Evolutionary conservation across 2,113 vertebrate genomes (phyloP).

Genomic region (Pontoporia blainvillei): DNA sequence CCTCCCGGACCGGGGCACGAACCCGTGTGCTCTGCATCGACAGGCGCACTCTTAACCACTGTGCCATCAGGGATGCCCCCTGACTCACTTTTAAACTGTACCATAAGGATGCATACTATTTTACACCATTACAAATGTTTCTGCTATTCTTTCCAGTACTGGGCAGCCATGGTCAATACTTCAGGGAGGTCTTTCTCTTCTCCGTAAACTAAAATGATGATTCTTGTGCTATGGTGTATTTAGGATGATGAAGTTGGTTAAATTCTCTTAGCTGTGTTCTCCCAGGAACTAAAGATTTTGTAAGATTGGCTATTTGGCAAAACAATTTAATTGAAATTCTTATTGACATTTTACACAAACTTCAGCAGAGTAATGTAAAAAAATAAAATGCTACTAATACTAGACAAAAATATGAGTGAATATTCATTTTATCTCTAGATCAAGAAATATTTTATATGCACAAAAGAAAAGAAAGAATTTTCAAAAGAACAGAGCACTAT

Average conservation of each 20-base stretch:
- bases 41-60: too few relatives aligned
- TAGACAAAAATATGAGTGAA: not conserved
- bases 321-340: not conserved
- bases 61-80: too few relatives aligned
- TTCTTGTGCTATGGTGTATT: not conserved
- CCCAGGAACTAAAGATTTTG: not conserved
- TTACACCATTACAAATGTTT: not conserved
- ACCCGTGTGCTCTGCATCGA: accelerated
- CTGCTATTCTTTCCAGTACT: not conserved
- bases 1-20: accelerated
- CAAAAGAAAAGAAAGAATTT: not conserved
- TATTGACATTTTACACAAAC: not conserved
- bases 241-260: not conserved
- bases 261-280: not conserved
- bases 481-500: not conserved
- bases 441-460: not conserved
- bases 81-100: not conserved
- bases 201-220: not conserved
- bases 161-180: not conserved
- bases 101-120: not conserved
- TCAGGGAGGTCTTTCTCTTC: not conserved
- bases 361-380: not conserved
- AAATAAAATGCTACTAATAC: not conserved
- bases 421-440: not conserved
- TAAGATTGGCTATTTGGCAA: not conserved